Evolutionary conservation across 2,888 invertebrate species (phyloP).

Genomic region (Megastigmus dorsalis): DNA sequence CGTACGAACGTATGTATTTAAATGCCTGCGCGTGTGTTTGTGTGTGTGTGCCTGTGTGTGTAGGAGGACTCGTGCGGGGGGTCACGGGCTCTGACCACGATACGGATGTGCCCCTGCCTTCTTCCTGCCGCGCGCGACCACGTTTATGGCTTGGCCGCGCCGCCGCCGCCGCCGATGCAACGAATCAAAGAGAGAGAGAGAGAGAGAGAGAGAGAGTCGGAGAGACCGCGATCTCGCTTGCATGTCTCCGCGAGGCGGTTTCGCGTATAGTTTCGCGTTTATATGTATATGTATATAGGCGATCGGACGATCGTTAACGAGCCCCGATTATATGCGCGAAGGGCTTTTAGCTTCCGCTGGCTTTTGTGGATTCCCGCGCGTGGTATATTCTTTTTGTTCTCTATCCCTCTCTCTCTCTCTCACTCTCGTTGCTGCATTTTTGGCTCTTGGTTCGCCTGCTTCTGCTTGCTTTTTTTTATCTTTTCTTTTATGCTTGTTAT

Average conservation of each 20-base stretch:
- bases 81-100: slow-evolving; percentile 74
- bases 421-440: too few relatives aligned
- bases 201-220: neutral
- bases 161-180: neutral
- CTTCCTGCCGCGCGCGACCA: slow-evolving; percentile 65
- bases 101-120: slow-evolving; percentile 75
- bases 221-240: neutral
- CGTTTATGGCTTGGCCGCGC: neutral
- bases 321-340: neutral
- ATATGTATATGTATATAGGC: too few relatives aligned
- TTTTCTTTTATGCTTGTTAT: too few relatives aligned
- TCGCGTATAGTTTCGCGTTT: neutral
- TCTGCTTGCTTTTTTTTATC: too few relatives aligned
- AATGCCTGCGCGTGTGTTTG: too few relatives aligned
- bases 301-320: slow-evolving; percentile 20
- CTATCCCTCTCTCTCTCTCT: too few relatives aligned
- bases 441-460: too few relatives aligned
- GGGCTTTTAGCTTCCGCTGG: too few relatives aligned
- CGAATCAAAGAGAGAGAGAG: neutral
- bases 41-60: slow-evolving; percentile 34
- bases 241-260: neutral
- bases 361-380: too few relatives aligned
- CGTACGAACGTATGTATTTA: too few relatives aligned
- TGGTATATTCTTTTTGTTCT: too few relatives aligned
- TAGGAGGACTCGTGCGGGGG: slow-evolving; percentile 67